Percentiles rank a stretch among this genome's conserved stretches.
Conservation (phyloP, 2,113 vertebrate genomes). For the Melierax canorus region DNA sequence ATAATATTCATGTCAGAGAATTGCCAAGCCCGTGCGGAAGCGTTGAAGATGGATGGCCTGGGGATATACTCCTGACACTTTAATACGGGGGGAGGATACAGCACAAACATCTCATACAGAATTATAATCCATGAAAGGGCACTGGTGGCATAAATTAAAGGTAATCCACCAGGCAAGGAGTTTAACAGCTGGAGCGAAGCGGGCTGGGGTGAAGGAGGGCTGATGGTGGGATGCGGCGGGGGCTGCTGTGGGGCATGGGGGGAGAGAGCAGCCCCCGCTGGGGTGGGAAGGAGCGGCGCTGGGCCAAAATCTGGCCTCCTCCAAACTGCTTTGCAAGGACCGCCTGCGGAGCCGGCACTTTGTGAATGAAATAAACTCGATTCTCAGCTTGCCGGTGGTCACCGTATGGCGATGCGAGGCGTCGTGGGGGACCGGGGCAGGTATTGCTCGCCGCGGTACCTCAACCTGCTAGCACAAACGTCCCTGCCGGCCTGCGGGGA, state of each 20-base stretch:
- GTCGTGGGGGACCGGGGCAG: neutral
- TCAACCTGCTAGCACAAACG: fast-evolving
- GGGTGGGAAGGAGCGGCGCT: neutral
- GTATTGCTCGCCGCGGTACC: fast-evolving
- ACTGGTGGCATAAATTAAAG: conserved; percentile 5
- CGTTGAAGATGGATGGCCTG: conserved; percentile 62
- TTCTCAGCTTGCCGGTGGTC: neutral
- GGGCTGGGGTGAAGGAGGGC: neutral
- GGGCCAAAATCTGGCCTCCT: neutral
- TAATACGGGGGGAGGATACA: conserved; percentile 51
- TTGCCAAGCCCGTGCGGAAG: conserved; percentile 65
- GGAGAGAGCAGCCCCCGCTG: neutral
- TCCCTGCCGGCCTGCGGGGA: neutral
- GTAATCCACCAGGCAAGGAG: neutral
- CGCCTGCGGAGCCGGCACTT: neutral
- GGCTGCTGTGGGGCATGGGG: fast-evolving
- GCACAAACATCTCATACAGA: conserved; percentile 5
- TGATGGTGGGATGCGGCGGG: neutral
- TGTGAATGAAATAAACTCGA: fast-evolving
- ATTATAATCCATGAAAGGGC: conserved; percentile 52
- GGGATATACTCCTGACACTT: conserved; percentile 56
- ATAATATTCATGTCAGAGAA: conserved; percentile 72
- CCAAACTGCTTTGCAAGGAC: neutral
- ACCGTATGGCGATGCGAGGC: fast-evolving
- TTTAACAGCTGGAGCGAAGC: neutral